Conservation (phyloP, 1,140 invertebrate genomes). For the Charaxes varanes region DNA sequence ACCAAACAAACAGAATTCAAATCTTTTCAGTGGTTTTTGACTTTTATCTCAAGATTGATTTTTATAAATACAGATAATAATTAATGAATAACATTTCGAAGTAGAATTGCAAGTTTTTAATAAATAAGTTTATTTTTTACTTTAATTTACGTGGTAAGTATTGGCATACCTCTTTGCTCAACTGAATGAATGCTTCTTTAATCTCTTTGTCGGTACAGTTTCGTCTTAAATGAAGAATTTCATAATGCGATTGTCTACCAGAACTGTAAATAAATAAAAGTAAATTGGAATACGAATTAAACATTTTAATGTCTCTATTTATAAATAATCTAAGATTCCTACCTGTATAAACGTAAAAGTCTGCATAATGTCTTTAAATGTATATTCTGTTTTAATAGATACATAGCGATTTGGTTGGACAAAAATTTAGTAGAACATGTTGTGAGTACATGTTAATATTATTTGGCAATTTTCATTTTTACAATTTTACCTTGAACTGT, state of each 20-base stretch:
- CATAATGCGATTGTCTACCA: constrained; percentile 69
- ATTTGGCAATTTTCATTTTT: constrained; percentile 43
- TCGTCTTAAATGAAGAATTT: constrained; percentile 69
- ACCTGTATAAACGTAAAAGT: constrained; percentile 45
- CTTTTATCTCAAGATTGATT: no score
- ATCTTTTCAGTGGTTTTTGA: no score
- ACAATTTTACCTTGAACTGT: no score
- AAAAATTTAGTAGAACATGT: constrained; percentile 20
- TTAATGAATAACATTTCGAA: no score
- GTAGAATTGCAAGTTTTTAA: no score
- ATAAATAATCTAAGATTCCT: constrained; percentile 4
- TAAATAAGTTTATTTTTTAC: no score
- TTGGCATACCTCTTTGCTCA: constrained; percentile 77
- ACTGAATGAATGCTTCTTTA: constrained; percentile 73
- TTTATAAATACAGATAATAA: no score
- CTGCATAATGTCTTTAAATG: constrained; percentile 24
- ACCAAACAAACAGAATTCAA: no score
- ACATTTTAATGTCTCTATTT: background rate
- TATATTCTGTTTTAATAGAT: constrained; percentile 40
- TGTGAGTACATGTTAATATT: constrained; percentile 18
- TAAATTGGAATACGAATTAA: background rate
- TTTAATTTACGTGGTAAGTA: no score
- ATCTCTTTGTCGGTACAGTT: constrained; percentile 75
- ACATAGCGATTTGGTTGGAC: constrained; percentile 40
- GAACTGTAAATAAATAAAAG: constrained; percentile 35